Evolutionary conservation across 1,140 invertebrate species (phyloP).

Genomic region (Vanessa tameamea): DNA sequence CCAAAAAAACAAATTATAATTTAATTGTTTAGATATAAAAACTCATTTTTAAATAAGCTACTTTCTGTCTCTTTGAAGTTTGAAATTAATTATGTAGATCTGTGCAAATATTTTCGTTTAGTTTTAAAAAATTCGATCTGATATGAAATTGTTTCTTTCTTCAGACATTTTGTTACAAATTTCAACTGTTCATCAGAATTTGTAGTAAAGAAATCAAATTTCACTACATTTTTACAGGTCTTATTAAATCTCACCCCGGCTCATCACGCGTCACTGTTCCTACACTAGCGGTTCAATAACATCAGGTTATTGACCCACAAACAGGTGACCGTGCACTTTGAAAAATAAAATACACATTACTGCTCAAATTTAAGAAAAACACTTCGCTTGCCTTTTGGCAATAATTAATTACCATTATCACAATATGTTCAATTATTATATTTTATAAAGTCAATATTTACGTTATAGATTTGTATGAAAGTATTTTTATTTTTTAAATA

Average conservation of each 20-base stretch:
- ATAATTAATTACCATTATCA: background rate
- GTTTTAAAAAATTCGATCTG: no score
- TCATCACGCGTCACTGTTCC: constrained; percentile 27
- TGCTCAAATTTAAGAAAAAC: constrained; percentile 1
- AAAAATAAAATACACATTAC: constrained; percentile 33
- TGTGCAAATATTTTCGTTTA: no score
- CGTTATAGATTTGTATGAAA: no score
- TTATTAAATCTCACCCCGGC: constrained; percentile 12
- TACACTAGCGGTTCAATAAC: constrained; percentile 49
- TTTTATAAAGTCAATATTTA: background rate
- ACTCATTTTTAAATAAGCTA: no score
- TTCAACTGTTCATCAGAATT: no score
- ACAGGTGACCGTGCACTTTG: constrained; percentile 44
- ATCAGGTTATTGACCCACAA: constrained; percentile 49
- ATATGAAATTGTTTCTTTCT: no score
- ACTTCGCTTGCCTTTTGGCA: background rate
- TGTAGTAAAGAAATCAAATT: background rate
- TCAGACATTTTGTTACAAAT: no score
- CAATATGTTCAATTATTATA: background rate
- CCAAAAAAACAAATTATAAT: no score
- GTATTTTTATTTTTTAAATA: no score
- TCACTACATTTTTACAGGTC: background rate
- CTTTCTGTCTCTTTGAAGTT: no score
- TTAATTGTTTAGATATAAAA: no score
- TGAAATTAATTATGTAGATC: no score